Percentiles rank a stretch among this genome's conserved stretches.
Evolutionary conservation across 2,113 vertebrate species (phyloP).

Genomic region (Rhynchomys soricoides): DNA sequence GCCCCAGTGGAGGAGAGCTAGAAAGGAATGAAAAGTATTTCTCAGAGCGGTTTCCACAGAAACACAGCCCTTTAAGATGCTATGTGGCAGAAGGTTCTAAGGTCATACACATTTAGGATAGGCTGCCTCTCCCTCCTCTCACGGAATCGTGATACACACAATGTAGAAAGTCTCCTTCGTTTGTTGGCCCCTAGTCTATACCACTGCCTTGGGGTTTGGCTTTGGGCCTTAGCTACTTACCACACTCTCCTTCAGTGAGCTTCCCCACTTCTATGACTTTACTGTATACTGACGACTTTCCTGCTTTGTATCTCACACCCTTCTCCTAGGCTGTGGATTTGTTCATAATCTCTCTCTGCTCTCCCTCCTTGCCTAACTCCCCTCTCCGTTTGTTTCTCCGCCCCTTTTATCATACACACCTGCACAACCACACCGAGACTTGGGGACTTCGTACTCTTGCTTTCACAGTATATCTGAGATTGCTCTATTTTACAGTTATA

Average conservation of each 20-base stretch:
- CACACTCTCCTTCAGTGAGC: neutral
- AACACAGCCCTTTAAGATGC: neutral
- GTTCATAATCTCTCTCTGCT: neutral
- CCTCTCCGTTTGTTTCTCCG: neutral
- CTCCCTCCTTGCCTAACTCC: neutral
- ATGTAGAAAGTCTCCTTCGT: neutral
- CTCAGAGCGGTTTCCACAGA: neutral
- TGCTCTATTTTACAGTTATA: neutral
- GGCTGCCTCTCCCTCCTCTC: neutral
- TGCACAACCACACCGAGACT: neutral
- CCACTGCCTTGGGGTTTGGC: constrained; percentile 3
- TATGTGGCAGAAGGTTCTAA: neutral
- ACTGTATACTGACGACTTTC: neutral
- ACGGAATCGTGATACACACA: neutral
- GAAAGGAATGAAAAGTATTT: neutral
- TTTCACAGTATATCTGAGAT: neutral
- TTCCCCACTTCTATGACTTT: neutral
- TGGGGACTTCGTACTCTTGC: neutral
- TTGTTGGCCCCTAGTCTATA: neutral
- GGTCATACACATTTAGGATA: neutral
- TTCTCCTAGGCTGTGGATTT: neutral
- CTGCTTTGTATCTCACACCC: neutral
- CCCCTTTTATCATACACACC: neutral
- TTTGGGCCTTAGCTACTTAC: constrained; percentile 9
- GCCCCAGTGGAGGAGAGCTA: neutral